Conservation (phyloP, 2,888 invertebrate species). For the Ochropleura plecta region DNA sequence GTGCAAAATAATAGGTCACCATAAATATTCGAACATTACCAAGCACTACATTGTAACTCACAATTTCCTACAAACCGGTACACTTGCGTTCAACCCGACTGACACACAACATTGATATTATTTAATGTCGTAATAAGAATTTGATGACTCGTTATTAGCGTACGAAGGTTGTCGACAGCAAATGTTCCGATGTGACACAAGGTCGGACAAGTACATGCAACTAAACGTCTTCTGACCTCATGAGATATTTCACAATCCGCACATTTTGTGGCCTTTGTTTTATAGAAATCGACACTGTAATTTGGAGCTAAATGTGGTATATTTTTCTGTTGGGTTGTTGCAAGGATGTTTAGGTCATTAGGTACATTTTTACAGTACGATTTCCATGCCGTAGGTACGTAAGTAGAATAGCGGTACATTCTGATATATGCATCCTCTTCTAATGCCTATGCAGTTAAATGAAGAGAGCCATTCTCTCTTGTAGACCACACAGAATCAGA, state of each 20-base stretch:
- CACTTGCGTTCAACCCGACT: constrained; percentile 51
- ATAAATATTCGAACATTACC: constrained; percentile 32
- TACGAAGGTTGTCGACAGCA: constrained; percentile 63
- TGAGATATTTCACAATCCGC: constrained; percentile 63
- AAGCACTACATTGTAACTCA: constrained; percentile 26
- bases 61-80: constrained; percentile 44
- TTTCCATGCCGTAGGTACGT: constrained; percentile 7
- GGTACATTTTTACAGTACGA: constrained; percentile 19
- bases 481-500: constrained; percentile 51
- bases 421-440: constrained; percentile 24
- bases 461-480: constrained; percentile 24
- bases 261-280: constrained; percentile 65
- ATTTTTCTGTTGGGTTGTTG: constrained; percentile 44
- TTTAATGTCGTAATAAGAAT: constrained; percentile 80
- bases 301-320: constrained; percentile 55
- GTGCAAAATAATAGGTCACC: constrained; percentile 40
- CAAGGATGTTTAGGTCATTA: constrained; percentile 44
- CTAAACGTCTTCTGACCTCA: constrained; percentile 65
- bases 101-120: constrained; percentile 69
- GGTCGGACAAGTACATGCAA: constrained; percentile 62
- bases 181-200: constrained; percentile 69
- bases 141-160: constrained; percentile 82
- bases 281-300: constrained; percentile 63
- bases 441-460: constrained; percentile 27
- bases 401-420: constrained; percentile 27